phyloP scores from a whole-genome alignment of 2,113 vertebrate species.

The Archilochus colubris region DNA sequence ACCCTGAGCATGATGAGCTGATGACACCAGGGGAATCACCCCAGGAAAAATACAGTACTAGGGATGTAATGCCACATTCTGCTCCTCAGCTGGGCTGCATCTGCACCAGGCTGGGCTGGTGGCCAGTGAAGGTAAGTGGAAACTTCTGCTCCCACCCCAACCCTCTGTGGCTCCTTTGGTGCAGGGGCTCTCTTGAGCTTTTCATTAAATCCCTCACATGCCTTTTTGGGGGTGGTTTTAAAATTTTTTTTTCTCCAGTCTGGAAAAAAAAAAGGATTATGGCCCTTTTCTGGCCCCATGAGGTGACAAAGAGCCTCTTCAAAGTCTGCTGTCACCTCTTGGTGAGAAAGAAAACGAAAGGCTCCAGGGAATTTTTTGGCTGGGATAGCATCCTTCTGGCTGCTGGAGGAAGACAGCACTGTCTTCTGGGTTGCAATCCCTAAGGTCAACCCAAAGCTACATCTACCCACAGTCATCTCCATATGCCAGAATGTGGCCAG shows the following conservation, averaged over 20 bases:
- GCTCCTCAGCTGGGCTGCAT: conserved; percentile 24
- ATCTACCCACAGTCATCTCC: fast-evolving
- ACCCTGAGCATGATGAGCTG: fast-evolving
- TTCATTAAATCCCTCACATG: fast-evolving
- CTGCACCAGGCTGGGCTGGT: not conserved
- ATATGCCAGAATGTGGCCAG: fast-evolving
- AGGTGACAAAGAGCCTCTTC: not conserved
- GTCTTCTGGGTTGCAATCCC: fast-evolving
- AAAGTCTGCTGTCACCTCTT: not conserved
- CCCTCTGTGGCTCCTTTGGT: conserved; percentile 21
- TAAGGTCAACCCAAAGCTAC: not conserved
- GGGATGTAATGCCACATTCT: not conserved
- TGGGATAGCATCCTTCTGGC: not conserved
- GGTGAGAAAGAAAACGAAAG: not conserved
- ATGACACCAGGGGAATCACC: fast-evolving
- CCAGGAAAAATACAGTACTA: fast-evolving
- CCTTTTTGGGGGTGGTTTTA: no score
- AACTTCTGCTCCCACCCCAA: conserved; percentile 12
- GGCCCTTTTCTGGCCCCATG: not conserved
- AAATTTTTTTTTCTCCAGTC: not conserved
- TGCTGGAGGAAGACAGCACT: fast-evolving
- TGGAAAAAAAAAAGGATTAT: not conserved
- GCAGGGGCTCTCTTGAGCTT: not conserved
- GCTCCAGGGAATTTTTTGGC: not conserved
- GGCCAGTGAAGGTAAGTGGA: conserved; percentile 58